Conservation (phyloP, 2,113 vertebrate species). For the Ploceus nigricollis region DNA sequence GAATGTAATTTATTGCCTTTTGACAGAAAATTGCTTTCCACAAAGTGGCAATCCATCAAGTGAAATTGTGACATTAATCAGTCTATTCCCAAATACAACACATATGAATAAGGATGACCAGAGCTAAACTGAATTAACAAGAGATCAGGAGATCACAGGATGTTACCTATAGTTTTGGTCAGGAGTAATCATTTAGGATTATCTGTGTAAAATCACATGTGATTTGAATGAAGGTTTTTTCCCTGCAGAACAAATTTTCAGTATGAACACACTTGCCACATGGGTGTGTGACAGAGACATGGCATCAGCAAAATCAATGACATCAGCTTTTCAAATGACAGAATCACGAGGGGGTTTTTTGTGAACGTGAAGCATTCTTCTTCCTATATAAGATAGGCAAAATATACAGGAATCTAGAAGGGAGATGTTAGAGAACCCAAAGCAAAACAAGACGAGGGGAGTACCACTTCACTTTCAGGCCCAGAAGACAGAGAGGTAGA, state of each 20-base stretch:
- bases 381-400: neutral
- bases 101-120: neutral
- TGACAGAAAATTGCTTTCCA: neutral
- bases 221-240: neutral
- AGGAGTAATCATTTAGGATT: neutral
- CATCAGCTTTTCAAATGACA: neutral
- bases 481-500: neutral
- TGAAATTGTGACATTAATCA: neutral
- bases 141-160: neutral
- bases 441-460: neutral
- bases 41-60: neutral
- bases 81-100: neutral
- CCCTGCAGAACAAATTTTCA: neutral
- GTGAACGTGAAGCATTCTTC: neutral
- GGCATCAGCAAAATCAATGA: neutral
- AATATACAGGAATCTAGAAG: neutral
- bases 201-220: neutral
- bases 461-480: neutral
- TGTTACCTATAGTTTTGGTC: neutral
- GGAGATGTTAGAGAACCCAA: neutral
- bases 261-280: neutral
- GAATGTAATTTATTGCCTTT: neutral
- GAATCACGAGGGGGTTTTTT: neutral
- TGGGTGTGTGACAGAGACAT: neutral
- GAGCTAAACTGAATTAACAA: neutral